These are phyloP conservation scores for Hydractinia symbiolongicarpus DNA, from an alignment of 30 jellyfish, hydroid and myxozoan genomes.

Conservation along the genomic window DNA sequence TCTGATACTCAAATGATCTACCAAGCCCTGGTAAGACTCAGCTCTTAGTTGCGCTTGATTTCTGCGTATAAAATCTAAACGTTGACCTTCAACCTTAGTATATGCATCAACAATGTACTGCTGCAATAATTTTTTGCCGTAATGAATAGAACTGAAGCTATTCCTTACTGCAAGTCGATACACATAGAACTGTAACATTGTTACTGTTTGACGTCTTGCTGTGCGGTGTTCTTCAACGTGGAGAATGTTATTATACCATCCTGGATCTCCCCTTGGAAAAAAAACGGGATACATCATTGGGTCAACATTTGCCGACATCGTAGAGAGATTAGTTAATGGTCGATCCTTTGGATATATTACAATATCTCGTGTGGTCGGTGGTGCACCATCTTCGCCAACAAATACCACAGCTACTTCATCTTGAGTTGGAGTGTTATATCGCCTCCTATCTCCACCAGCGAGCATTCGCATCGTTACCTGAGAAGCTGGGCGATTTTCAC, in stretches of 20 bases:
- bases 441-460: background rate
- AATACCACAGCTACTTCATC: conserved; percentile 51
- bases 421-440: conserved; percentile 38
- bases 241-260: background rate
- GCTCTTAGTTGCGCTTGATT: too few relatives aligned
- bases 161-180: background rate
- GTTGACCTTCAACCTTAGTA: too few relatives aligned
- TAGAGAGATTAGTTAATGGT: too few relatives aligned
- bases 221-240: conserved; percentile 20
- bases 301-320: too few relatives aligned
- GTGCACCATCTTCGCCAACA: conserved; percentile 30
- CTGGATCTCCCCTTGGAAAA: too few relatives aligned
- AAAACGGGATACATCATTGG: too few relatives aligned
- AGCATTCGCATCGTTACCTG: background rate
- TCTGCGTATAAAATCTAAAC: too few relatives aligned
- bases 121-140: background rate
- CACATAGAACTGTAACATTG: too few relatives aligned
- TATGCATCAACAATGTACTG: too few relatives aligned
- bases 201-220: background rate
- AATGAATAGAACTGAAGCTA: background rate
- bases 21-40: conserved; percentile 11
- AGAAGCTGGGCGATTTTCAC: conserved; percentile 7
- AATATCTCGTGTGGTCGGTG: conserved; percentile 31
- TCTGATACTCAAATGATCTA: conserved; percentile 6
- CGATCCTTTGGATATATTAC: conserved; percentile 40